Evolutionary conservation across 2,888 invertebrate species (phyloP).

Genomic region (Apodemia duryi): DNA sequence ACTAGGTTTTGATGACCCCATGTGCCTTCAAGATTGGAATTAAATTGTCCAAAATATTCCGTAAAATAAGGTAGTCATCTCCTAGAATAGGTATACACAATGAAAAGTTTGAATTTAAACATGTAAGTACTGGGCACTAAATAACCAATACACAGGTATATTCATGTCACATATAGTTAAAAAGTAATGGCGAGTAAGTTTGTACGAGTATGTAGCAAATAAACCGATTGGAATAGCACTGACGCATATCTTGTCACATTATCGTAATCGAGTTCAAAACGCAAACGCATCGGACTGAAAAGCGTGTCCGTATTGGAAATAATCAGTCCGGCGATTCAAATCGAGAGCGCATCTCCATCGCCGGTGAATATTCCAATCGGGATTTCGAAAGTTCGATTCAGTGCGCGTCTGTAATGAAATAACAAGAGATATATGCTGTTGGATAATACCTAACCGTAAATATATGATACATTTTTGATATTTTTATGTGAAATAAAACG

Average conservation of each 20-base stretch:
- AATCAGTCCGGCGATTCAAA: slow-evolving; percentile 9
- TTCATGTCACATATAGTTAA: neutral
- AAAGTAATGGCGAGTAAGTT: neutral
- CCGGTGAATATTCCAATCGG: slow-evolving; percentile 8
- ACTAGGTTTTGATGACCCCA: too few species aligned
- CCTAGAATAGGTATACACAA: neutral
- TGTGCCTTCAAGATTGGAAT: too few species aligned
- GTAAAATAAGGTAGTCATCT: neutral
- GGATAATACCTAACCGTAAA: neutral
- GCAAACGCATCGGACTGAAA: slow-evolving; percentile 8
- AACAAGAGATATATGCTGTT: neutral
- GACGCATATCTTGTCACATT: slow-evolving; percentile 2
- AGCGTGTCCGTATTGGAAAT: neutral
- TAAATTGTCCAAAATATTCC: too few species aligned
- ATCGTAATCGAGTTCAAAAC: slow-evolving; percentile 7
- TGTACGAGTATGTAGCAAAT: neutral
- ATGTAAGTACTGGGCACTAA: too few species aligned
- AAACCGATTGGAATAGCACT: neutral
- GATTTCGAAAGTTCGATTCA: slow-evolving; percentile 11
- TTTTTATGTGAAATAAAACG: too few species aligned
- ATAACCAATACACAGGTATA: neutral
- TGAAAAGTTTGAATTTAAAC: neutral
- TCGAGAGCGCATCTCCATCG: slow-evolving; percentile 1
- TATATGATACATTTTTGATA: too few species aligned
- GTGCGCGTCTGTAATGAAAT: slow-evolving; percentile 5